Evolutionary conservation across 2,888 invertebrate genomes (phyloP).

Genomic region (Epiblema foenella): DNA sequence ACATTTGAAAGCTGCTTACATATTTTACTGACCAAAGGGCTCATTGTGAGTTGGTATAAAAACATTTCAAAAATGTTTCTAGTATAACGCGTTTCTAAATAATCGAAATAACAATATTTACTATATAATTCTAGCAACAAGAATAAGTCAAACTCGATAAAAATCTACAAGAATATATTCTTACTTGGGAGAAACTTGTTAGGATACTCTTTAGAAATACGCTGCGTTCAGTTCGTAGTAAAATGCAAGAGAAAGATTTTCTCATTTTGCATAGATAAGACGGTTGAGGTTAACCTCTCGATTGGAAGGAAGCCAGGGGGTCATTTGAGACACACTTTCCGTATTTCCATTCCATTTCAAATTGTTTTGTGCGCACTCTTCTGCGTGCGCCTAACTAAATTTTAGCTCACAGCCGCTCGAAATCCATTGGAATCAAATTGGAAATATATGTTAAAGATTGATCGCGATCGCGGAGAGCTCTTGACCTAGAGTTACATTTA

Average conservation of each 20-base stretch:
- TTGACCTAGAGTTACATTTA: slow-evolving; percentile 76
- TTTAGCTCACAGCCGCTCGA: not conserved
- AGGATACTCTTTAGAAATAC: slow-evolving; percentile 15
- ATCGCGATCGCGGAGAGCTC: slow-evolving; percentile 56
- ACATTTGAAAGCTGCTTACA: too few species aligned
- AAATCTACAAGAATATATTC: not conserved
- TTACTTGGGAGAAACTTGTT: slow-evolving; percentile 2
- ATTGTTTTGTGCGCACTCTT: not conserved
- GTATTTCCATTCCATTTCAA: not conserved
- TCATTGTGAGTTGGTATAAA: too few species aligned
- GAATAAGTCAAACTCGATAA: not conserved
- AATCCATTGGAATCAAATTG: not conserved
- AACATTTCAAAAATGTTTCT: too few species aligned
- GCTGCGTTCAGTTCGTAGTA: slow-evolving; percentile 17
- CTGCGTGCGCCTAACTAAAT: not conserved
- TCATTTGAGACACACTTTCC: not conserved
- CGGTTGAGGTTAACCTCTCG: slow-evolving; percentile 42
- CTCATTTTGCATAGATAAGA: slow-evolving; percentile 44
- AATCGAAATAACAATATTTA: not conserved
- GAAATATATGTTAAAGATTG: not conserved
- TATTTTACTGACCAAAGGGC: too few species aligned
- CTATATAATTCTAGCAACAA: not conserved
- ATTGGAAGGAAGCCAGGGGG: slow-evolving; percentile 66
- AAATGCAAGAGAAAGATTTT: slow-evolving; percentile 36
- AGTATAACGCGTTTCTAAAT: not conserved